Evolutionary conservation across 1,140 invertebrate genomes (phyloP), one percentile per base, ranked within the genome.

Genomic region (Drosophila neocordata): DNA sequence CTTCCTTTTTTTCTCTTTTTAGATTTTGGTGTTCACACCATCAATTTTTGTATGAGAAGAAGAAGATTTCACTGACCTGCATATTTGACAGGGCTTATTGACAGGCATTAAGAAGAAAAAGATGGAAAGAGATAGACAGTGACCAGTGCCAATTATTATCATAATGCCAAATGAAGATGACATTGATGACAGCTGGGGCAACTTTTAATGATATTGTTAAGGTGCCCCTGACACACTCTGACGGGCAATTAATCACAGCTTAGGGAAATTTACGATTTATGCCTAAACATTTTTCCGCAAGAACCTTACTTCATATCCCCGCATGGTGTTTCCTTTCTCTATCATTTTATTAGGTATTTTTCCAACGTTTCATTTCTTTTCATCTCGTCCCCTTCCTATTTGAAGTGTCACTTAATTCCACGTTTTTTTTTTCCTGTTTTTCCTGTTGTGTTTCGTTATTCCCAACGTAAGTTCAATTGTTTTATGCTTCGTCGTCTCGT

Each of bases 161-260:
- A 87, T 88, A 88, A 87, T 81, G 79, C 79, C 79, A 88, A 87
- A 87, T 88, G 83, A 83, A 88, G 83, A 88, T 83, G 83, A 83
- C 72, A 75, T 68, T 75, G 68, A 79, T 83, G 79, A 76, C 84
- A 79, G 75, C 65, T 15, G 22, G 60, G 68, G 66, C 75, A 83
- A 88, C 48, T 88, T 88, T 88, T 88, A 88, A 88, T 88, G 83
- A 88, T 79, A 76, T 72, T 69, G 71, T 74, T 78, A 69, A 83
- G 72, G 69, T 76, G 41, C 53, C 59, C 59, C 65, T 64, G 66
- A 41, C 74, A 55, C n/a, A 69, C 65, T 57, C 68, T 41, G 67
- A 72, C 69, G 24, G 79, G 79, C 84, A 88, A 88, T 88, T 88
- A 88, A 88, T 88, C 83, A 88, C 83, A 84, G 83, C 53, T 35